Conservation (phyloP, 2,113 vertebrate species). For the Thermophis baileyi region DNA sequence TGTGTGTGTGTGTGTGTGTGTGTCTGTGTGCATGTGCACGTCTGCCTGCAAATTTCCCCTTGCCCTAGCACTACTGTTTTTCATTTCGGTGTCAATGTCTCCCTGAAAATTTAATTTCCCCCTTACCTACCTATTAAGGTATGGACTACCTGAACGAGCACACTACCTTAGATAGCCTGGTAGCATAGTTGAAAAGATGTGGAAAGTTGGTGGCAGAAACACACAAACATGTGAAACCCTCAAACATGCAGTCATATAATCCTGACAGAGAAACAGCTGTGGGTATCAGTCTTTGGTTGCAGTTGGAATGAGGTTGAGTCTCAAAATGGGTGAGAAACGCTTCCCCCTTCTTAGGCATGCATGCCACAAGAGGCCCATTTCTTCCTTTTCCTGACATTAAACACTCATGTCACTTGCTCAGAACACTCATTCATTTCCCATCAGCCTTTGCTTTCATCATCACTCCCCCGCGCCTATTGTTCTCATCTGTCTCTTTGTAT, state of each 20-base stretch:
- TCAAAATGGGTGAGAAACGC: not conserved
- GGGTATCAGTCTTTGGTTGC: not conserved
- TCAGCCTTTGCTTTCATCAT: not conserved
- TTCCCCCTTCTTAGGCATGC: not conserved
- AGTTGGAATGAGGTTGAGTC: not conserved
- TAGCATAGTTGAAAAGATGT: not conserved
- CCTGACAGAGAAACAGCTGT: not conserved
- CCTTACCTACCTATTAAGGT: not conserved
- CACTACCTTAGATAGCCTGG: not conserved
- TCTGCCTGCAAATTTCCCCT: too few relatives aligned
- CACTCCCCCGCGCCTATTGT: conserved; percentile 18
- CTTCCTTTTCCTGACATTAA: not conserved
- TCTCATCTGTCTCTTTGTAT: conserved; percentile 17
- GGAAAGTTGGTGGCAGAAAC: not conserved
- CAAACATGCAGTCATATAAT: not conserved
- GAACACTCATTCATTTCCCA: conserved; percentile 6
- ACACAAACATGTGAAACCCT: not conserved
- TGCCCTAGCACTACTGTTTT: not conserved
- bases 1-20: not conserved
- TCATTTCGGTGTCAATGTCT: not conserved
- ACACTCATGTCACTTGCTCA: not conserved
- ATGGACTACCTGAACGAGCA: not conserved
- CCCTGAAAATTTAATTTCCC: not conserved
- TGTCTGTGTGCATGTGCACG: too few relatives aligned
- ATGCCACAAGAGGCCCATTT: not conserved